Percentiles rank a stretch among this genome's conserved stretches.
Evolutionary conservation across 1,140 invertebrate species (phyloP).

Genomic region (Diploscapter pachys): DNA sequence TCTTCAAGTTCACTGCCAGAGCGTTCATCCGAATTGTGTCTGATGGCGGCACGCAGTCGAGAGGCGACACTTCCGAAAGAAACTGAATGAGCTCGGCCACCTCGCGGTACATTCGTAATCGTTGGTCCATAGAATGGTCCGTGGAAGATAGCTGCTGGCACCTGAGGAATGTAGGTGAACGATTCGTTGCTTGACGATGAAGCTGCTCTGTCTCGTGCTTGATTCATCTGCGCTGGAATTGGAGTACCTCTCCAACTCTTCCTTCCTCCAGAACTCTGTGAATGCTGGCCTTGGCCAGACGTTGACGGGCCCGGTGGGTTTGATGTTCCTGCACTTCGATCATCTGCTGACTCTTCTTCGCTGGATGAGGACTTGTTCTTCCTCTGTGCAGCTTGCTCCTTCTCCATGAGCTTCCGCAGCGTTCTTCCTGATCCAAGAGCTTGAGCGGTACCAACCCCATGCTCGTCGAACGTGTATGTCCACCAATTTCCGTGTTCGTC

Average conservation of each 20-base stretch:
- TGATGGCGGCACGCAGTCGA: too few relatives aligned
- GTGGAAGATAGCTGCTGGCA: conserved; percentile 42
- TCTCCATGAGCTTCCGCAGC: conserved; percentile 33
- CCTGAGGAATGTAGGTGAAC: conserved; percentile 41
- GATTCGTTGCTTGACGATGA: conserved; percentile 40
- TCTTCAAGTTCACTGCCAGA: too few relatives aligned
- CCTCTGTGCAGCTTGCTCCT: conserved; percentile 29
- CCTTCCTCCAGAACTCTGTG: too few relatives aligned
- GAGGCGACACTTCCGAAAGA: too few relatives aligned
- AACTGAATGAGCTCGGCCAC: too few relatives aligned
- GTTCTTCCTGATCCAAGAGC: conserved; percentile 45
- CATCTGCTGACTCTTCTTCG: conserved; percentile 12
- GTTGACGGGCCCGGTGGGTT: background rate
- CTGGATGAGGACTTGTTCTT: conserved; percentile 2
- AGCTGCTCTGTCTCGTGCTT: conserved; percentile 25
- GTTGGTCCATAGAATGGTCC: conserved; percentile 14
- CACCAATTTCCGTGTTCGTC: conserved; percentile 68
- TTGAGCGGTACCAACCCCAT: conserved; percentile 61
- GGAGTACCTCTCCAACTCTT: background rate
- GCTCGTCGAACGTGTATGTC: conserved; percentile 82
- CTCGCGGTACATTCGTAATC: too few relatives aligned
- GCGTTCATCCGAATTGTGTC: too few relatives aligned
- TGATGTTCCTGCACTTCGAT: conserved; percentile 9
- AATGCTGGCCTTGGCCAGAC: too few relatives aligned
- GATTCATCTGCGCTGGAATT: background rate